Conservation (phyloP, 2,113 vertebrate species). For the Asarcornis scutulata region DNA sequence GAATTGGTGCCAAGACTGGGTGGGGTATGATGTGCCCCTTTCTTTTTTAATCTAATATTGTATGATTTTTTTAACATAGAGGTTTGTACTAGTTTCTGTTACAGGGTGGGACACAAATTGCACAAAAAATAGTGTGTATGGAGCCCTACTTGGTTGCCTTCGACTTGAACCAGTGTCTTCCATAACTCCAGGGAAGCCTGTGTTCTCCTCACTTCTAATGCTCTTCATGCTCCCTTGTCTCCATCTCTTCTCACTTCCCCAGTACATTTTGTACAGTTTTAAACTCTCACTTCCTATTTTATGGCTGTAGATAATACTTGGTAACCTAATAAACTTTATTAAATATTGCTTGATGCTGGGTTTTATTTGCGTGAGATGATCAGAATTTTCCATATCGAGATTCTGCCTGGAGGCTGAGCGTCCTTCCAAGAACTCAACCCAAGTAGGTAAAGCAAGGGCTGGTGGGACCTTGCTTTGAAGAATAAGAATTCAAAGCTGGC, state of each 20-base stretch:
- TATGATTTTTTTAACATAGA: not conserved
- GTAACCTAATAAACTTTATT: conserved; percentile 92
- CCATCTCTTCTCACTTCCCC: conserved; percentile 1
- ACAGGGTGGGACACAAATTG: conserved; percentile 32
- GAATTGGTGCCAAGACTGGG: conserved; percentile 77
- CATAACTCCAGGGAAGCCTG: conserved; percentile 24
- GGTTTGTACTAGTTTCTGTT: conserved; percentile 30
- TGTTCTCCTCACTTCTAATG: not conserved
- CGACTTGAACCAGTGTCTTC: conserved; percentile 41
- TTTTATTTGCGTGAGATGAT: not conserved
- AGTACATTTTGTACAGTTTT: conserved; percentile 80
- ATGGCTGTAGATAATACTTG: conserved; percentile 87
- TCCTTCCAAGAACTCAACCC: not conserved
- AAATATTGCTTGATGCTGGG: conserved; percentile 53
- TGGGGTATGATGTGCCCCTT: conserved; percentile 55
- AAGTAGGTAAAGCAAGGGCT: not conserved
- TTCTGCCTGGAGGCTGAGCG: not conserved
- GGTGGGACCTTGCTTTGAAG: not conserved
- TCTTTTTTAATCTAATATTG: conserved; percentile 63
- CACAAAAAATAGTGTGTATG: conserved; percentile 18
- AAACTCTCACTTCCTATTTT: conserved; percentile 81
- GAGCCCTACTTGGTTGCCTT: conserved; percentile 36
- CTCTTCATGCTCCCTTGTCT: not conserved
- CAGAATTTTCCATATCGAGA: accelerated
- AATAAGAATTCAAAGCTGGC: accelerated